Evolutionary conservation across 1,140 invertebrate species (phyloP).

Genomic region (Musca vetustissima): DNA sequence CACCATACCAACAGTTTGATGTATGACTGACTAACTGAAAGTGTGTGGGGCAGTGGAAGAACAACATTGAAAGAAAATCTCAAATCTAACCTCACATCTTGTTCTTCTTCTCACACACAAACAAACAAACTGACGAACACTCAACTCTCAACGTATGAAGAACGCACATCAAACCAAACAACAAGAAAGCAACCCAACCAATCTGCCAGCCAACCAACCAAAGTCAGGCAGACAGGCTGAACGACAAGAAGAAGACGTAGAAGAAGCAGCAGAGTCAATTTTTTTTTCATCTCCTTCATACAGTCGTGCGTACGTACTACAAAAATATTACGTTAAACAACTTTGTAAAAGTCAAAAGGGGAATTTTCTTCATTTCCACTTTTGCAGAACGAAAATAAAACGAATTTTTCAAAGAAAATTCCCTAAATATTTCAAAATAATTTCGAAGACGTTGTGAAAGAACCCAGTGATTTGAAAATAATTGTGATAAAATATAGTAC

Average conservation of each 20-base stretch:
- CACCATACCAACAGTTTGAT: no score
- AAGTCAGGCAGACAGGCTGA: not conserved
- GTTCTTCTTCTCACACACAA: not conserved
- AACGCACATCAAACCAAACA: not conserved
- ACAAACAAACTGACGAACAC: no score
- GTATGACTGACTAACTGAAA: no score
- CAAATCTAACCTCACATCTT: conserved; percentile 20
- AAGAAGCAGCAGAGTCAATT: not conserved
- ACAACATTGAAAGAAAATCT: conserved; percentile 11
- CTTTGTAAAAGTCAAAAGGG: conserved; percentile 3
- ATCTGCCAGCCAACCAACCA: no score
- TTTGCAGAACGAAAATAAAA: not conserved
- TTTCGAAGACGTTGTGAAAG: no score
- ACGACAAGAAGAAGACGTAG: no score
- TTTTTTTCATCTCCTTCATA: not conserved
- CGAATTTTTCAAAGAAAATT: conserved; percentile 18
- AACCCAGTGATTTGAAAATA: conserved; percentile 1
- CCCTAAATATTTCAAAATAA: not conserved
- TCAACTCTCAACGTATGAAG: not conserved
- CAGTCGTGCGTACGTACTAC: no score
- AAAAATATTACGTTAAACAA: conserved; percentile 18
- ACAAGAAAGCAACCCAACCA: not conserved
- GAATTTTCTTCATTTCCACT: conserved; percentile 18
- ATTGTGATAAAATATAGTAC: conserved; percentile 1
- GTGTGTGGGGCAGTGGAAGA: not conserved